Base-by-base conservation (phyloP, 2,888 invertebrate species). In the Drosophila borborema region DNA sequence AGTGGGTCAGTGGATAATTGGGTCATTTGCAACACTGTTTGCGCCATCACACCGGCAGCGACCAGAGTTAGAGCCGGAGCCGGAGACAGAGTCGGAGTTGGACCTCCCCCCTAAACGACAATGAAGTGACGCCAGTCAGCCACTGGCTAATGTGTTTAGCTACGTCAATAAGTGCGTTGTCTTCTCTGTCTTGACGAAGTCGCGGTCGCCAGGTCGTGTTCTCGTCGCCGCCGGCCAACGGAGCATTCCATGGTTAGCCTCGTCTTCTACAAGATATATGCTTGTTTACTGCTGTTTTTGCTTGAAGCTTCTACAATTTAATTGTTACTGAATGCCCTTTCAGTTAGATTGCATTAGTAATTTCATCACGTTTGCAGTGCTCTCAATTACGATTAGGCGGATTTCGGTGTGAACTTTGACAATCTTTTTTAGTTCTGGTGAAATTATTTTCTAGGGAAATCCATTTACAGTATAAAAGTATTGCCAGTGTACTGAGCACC, bases 1-100 rank as follows among this genome's bases (percentile, higher is more conserved):
- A 92, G 92, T 92, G 92, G 92, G 92, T 92, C 92, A 92, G 91
- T 92, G 90, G 92, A 92, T 90, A 92, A 92, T 91, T 91, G 90
- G 92, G 92, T 92, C 92, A 91, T 90, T 91, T 91, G 86, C 82
- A 82, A 90, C 90, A 82, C 78, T 86, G 87, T 91, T 90, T 87
- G 89, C 89, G 78, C 86, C 86, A 90, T 87, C 90, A 77, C 68
- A 74, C 77, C 75, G 71, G 62, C 76, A 36, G 65, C 3, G 28
- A 38, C 18, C 53, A 56, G 64, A 74, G 66, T 59, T 46, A 1
- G 28, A 48, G 28, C 48, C 16, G 4, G 9, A 28, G 49, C 31
- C 31, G 9, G 1, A 9, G 31, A 31, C 23, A 16, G 0, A 8
- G 48, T 3, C 48, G 31, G 12, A n/a, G 49, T 14, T 53, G 61